Conservation (phyloP, 2,113 vertebrate genomes). For the Orientallactaga bullata region DNA sequence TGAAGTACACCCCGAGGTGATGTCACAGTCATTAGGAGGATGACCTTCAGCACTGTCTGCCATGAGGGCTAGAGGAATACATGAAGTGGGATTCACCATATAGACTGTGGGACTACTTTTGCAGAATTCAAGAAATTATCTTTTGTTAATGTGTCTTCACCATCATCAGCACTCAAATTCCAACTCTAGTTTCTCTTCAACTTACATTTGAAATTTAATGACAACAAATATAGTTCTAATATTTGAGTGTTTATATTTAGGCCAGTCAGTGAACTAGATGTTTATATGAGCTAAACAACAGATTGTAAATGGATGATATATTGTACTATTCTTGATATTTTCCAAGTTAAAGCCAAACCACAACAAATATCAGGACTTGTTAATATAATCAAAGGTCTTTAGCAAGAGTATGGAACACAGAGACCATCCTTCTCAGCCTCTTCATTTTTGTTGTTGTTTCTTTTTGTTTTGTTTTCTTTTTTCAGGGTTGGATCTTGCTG, state of each 20-base stretch:
- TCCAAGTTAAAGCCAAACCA: background rate
- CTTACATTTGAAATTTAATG: background rate
- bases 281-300: background rate
- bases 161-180: background rate
- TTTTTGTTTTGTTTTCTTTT: too few relatives aligned
- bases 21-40: background rate
- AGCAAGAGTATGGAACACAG: background rate
- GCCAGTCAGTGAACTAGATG: background rate
- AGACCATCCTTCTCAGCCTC: background rate
- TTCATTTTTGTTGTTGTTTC: background rate
- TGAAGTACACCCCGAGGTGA: background rate
- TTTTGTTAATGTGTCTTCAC: background rate
- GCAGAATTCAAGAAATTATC: background rate
- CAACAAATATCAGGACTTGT: background rate
- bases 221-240: background rate
- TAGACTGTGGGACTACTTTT: background rate
- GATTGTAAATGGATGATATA: background rate
- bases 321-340: background rate
- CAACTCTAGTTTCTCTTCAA: background rate
- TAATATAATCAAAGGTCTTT: background rate
- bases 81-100: background rate
- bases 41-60: background rate
- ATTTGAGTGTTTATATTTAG: background rate
- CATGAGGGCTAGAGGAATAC: background rate
- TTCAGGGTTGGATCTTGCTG: too few relatives aligned